These are phyloP conservation scores for Perdita meconis DNA, from an alignment of 2,888 invertebrate species.

Conservation along the genomic window DNA sequence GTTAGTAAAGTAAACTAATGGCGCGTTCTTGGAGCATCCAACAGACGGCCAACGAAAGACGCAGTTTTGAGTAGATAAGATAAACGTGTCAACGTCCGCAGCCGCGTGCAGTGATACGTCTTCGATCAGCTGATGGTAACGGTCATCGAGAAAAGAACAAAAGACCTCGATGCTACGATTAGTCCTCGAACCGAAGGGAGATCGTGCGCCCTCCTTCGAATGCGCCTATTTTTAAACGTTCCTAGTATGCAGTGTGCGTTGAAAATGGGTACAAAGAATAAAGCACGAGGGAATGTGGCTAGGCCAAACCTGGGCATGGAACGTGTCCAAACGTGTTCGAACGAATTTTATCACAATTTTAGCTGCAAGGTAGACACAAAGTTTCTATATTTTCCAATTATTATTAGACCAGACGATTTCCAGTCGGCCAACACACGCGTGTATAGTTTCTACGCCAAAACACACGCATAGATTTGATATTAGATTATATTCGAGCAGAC, in stretches of 20 bases:
- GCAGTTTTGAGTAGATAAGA: slow-evolving; percentile 35
- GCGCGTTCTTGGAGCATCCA: background rate
- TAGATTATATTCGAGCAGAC: background rate
- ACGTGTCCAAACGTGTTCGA: slow-evolving; percentile 35
- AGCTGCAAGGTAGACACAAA: background rate
- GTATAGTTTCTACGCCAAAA: background rate
- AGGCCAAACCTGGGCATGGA: slow-evolving; percentile 44
- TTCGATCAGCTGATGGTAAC: slow-evolving; percentile 38
- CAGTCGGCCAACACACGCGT: background rate
- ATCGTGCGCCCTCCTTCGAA: slow-evolving; percentile 19
- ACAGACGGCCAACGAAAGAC: background rate
- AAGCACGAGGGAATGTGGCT: slow-evolving; percentile 25
- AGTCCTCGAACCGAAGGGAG: background rate
- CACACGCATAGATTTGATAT: background rate
- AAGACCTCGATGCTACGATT: slow-evolving; percentile 6
- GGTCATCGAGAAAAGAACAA: slow-evolving; percentile 15
- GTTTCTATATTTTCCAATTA: too few species aligned
- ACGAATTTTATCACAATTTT: slow-evolving; percentile 39
- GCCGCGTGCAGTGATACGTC: slow-evolving; percentile 6
- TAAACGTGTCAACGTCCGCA: slow-evolving; percentile 20
- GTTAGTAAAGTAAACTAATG: background rate
- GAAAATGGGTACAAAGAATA: slow-evolving; percentile 46
- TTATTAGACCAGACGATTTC: background rate
- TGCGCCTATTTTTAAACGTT: slow-evolving; percentile 52
- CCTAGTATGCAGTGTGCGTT: slow-evolving; percentile 22